Base-by-base conservation (phyloP, 2,888 invertebrate genomes). In the Helobdella robusta region DNA sequence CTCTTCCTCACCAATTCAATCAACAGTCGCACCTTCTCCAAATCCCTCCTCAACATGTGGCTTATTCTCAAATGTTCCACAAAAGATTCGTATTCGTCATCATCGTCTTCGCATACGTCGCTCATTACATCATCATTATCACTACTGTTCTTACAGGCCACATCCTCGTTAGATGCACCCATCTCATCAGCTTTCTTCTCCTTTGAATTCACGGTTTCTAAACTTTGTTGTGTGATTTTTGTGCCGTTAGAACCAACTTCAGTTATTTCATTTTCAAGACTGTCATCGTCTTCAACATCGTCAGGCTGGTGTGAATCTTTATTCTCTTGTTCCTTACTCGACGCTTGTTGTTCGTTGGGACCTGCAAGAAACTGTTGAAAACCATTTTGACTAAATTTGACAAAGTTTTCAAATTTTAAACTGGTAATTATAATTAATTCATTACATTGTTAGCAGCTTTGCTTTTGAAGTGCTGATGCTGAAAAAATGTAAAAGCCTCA, bases 1-100 rank as follows among this genome's bases (percentile, higher is more conserved):
- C 97, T 84, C 77, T 97, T 97, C 64, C 95, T 85, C 2, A 97
- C 91, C 70, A 95, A 79, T 80, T 97, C 97, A 76, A 94, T 92
- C 0, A 97, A 84, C 35, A 97, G 82, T 68, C 90, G 84, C 0
- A 92, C 93, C 67, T 92, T 84, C 78, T 98, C 97, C 70, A 98
- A 82, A 78, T 95, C 94, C 76, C 94, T 93, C 0, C 95, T 84
- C 72, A 97, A 83, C 34, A 34, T 44, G 8, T 61, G 63, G 25
- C 52, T 40, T 23, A 44, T 25, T 40, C 36, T 56, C 8, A 65
- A 20, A 35, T 65, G 59, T 20, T 20, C 28, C 25, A 28, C 64
- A 28, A 36, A 36, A 18, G 64, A 25, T 2, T 62, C 62, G 34
- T 62, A 32, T 32, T 30, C 32, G 34, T 62, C 48, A 30, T 62